Evolutionary conservation across 2,113 vertebrate genomes (phyloP), one percentile per base, ranked within the genome.

Genomic region (Gyps fulvus): DNA sequence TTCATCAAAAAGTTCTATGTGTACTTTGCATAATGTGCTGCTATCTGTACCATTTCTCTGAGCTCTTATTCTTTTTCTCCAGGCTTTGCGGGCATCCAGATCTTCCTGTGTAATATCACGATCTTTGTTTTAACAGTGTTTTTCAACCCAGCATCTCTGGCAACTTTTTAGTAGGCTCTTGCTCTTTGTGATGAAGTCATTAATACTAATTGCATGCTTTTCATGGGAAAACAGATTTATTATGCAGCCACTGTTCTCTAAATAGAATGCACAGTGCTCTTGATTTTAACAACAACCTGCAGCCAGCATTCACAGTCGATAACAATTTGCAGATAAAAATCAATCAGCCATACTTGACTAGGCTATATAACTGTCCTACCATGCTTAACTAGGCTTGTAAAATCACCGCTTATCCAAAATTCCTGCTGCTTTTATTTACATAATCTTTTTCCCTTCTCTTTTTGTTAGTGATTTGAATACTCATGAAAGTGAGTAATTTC

Each of bases 261-360:
- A 98, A 90, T 52, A 88, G 84, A 95, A 97, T 94, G 67, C 87
- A 92, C 85, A 74, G 78, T 45, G 40, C 58, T 96, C 89, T 98
- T 89, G 85, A 93, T 97, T 97, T 96, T 95, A 95, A 94, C 89
- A 90, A 79, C 86, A 97, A 95, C 94, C 96, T 83, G 86, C 63
- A 95, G 73, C 67, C 77, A 94, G 89, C 84, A 96, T 97, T 97
- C 92, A 96, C 87, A 96, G 93, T 97, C 94, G 52, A 96, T 96
- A 98, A 93, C 87, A 97, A 97, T 97, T 97, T 97, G 90, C 83
- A 97, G 96, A 98, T 98, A 98, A 98, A 98, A 98, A 97, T 97
- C 97, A 97, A 97, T 98, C 88, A 63, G n/a, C 94, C 97, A 93
- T 97, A 90, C 92, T 96, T 93, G 86, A 92, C 81, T 95, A 31